Conservation (phyloP, 2,888 invertebrate species). For the Kryphioiulus occultus region DNA sequence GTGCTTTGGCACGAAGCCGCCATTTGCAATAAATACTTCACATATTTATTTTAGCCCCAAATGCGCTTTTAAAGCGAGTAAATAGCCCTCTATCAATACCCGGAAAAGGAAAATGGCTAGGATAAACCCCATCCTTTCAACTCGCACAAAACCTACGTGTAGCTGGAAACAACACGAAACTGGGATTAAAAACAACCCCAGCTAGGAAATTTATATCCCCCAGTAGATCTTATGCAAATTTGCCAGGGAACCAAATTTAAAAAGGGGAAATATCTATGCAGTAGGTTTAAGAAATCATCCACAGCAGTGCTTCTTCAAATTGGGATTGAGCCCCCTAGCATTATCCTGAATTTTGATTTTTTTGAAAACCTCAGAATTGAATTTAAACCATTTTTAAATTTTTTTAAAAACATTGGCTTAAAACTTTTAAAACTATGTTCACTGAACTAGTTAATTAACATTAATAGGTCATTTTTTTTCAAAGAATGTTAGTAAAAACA, state of each 20-base stretch:
- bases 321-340: too few species aligned
- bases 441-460: too few species aligned
- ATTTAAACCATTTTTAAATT: too few species aligned
- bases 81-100: neutral
- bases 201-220: neutral
- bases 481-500: too few species aligned
- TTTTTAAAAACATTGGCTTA: too few species aligned
- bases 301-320: too few species aligned
- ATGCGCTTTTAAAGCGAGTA: slow-evolving; percentile 20
- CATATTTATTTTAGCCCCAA: slow-evolving; percentile 33
- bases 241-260: too few species aligned
- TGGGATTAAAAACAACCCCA: neutral
- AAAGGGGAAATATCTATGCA: neutral
- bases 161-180: slow-evolving; percentile 19
- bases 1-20: slow-evolving; percentile 25
- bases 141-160: neutral
- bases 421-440: too few species aligned
- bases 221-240: neutral
- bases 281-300: too few species aligned
- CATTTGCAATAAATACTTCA: slow-evolving; percentile 31
- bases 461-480: too few species aligned
- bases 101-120: neutral
- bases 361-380: too few species aligned
- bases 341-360: too few species aligned
- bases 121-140: neutral